These are phyloP conservation scores for Temnothorax unifasciatus DNA, from an alignment of 2,888 invertebrate genomes.

Conservation along the genomic window DNA sequence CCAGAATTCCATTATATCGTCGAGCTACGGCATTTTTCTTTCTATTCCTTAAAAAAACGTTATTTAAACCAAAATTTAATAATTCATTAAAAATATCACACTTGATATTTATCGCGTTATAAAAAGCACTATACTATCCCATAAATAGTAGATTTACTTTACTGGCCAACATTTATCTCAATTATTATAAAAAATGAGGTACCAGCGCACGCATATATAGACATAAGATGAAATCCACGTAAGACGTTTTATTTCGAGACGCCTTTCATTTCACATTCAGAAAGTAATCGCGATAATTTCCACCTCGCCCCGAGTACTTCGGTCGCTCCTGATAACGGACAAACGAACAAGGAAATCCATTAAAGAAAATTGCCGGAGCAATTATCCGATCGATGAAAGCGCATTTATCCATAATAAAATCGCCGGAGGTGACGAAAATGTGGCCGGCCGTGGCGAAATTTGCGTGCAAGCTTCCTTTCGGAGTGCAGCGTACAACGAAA, in stretches of 20 bases:
- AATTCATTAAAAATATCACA: background rate
- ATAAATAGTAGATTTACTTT: background rate
- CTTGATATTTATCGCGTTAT: background rate
- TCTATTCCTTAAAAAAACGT: background rate
- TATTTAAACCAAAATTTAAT: background rate
- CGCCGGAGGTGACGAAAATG: slow-evolving; percentile 25
- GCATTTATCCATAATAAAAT: slow-evolving; percentile 31
- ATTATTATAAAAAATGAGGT: background rate
- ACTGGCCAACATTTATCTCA: background rate
- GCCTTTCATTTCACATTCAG: slow-evolving; percentile 29
- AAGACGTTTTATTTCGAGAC: background rate
- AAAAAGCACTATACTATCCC: background rate
- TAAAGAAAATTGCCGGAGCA: slow-evolving; percentile 53
- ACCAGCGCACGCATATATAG: background rate
- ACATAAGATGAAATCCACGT: background rate
- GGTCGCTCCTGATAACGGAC: slow-evolving; percentile 19
- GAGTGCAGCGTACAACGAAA: background rate
- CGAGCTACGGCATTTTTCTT: background rate
- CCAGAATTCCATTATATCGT: background rate
- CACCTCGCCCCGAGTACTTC: background rate
- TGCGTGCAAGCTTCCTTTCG: background rate
- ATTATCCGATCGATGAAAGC: slow-evolving; percentile 52
- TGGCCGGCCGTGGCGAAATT: slow-evolving; percentile 2
- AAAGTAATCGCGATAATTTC: slow-evolving; percentile 53
- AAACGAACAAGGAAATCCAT: slow-evolving; percentile 41